Evolutionary conservation across 2,113 vertebrate genomes (phyloP).

Genomic region (Tragelaphus buxtoni): DNA sequence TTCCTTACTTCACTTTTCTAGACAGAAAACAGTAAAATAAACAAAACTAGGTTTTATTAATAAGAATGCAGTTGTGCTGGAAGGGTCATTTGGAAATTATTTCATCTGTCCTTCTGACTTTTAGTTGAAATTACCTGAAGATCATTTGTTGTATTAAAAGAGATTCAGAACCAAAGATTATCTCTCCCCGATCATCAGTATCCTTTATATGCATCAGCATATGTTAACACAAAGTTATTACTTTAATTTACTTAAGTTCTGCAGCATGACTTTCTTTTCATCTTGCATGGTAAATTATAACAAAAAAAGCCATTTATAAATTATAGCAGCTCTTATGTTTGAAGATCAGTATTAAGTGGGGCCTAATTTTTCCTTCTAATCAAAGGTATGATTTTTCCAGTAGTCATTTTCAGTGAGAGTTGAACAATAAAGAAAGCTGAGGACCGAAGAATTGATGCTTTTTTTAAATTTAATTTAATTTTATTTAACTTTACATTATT

Average conservation of each 20-base stretch:
- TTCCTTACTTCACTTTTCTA: neutral
- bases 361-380: neutral
- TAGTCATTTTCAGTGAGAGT: neutral
- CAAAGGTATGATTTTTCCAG: neutral
- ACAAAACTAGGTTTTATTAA: neutral
- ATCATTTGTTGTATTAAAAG: slow-evolving; percentile 31
- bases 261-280: neutral
- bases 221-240: slow-evolving; percentile 49
- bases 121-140: slow-evolving; percentile 29
- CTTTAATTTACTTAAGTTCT: slow-evolving; percentile 40
- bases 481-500: too few relatives aligned
- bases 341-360: neutral
- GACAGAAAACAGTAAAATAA: neutral
- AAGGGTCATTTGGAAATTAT: slow-evolving; percentile 5
- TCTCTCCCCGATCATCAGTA: neutral
- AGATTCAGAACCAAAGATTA: neutral
- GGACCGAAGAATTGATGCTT: neutral
- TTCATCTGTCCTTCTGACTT: neutral
- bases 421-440: neutral
- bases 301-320: neutral
- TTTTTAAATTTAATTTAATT: neutral
- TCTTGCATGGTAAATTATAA: neutral
- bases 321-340: neutral
- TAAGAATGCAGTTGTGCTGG: neutral
- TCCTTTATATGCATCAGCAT: neutral